Base-by-base conservation (phyloP, 2,113 vertebrate species). In the Esox niger region DNA sequence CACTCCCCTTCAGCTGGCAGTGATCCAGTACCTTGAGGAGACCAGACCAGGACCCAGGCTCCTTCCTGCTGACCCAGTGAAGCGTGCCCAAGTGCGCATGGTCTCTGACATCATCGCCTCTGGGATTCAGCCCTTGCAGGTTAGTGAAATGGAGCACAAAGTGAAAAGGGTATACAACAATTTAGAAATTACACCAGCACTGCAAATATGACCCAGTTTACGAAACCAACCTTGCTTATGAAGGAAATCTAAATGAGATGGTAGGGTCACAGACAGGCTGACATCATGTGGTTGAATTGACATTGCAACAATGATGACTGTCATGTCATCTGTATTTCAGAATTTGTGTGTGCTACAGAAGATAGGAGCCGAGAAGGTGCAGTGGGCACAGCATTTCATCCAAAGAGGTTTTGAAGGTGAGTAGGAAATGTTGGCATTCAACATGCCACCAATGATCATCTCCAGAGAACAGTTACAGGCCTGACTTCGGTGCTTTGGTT, bases 91-190 rank as follows among this genome's bases (percentile, higher is more conserved):
- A 15, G 96, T 93, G 64, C 93, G 95, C 69, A 94, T 96, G 93
- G 95, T 99, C 0, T 93, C 94, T 0, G 92, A 98, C 69, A 73
- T 93, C 77, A 94, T 99, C n/a, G 83, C 70, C 26, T 91, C 95
- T 0, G 95, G 97, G 61, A 98, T 98, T 81, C 96, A 99, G 70
- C 97, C 97, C 13, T 76, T 99, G 52, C 97, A 98, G 94, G 97
- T 97, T 82, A 21, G 73, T 69, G 43, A 6, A 33, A 21, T 10
- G 21, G 7, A 57, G 38, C n/a, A 46, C 38, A 49, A 61, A 23
- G 31, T 33, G n/a, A 6, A 15, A 21, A 52, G 2, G 4, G n/a
- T 9, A n/a, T 52, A 23, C 7, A 52, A 21, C 47, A 6, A 52
- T 21, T 21, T n/a, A 21, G 20, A 52, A 31, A 52, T 15, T 8